Conservation (phyloP, 2,113 vertebrate species). For the Centropus bengalensis region DNA sequence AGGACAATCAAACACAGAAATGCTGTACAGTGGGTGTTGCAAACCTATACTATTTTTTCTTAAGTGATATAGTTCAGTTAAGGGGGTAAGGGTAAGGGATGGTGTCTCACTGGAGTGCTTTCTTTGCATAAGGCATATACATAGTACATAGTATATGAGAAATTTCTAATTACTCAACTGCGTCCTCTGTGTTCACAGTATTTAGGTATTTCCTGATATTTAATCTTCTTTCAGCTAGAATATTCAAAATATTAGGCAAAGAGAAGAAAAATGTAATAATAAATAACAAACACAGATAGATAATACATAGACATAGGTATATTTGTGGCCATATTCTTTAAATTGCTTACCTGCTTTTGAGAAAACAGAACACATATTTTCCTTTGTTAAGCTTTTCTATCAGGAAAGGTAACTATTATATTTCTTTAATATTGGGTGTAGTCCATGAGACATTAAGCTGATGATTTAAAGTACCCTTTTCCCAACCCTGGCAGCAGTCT, state of each 20-base stretch:
- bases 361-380: neutral
- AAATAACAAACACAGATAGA: neutral
- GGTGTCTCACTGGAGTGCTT: neutral
- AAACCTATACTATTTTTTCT: neutral
- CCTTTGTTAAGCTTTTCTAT: neutral
- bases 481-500: neutral
- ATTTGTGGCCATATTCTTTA: neutral
- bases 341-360: neutral
- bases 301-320: neutral
- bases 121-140: neutral
- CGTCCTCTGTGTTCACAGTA: neutral
- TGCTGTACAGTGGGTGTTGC: neutral
- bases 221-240: neutral
- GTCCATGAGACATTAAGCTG: neutral
- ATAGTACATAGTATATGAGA: neutral
- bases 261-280: neutral
- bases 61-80: neutral
- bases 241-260: neutral
- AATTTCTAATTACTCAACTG: neutral
- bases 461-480: neutral
- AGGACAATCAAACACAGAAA: neutral
- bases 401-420: neutral
- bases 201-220: neutral
- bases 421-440: neutral
- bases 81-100: too few species aligned